Percentiles rank a stretch among this genome's conserved stretches.
Evolutionary conservation across 2,888 invertebrate species (phyloP).

Genomic region (Lissocephala sabroskyi): DNA sequence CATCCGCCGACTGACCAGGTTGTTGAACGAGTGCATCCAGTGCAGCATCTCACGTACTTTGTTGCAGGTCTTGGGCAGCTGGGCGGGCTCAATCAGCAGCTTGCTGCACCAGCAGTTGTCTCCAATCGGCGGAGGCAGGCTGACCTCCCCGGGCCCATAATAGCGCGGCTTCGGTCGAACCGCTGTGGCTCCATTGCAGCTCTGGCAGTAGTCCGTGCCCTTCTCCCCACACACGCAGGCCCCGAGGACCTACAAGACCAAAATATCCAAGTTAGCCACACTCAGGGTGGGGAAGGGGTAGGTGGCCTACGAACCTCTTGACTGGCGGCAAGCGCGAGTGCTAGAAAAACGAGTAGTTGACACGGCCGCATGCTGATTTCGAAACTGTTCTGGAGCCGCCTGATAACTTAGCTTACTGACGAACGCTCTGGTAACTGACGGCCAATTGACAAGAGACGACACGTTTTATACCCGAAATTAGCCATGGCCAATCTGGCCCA

Average conservation of each 20-base stretch:
- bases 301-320: conserved; percentile 28
- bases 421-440: conserved; percentile 30
- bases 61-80: conserved; percentile 58
- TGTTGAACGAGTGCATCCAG: conserved; percentile 57
- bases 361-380: conserved; percentile 41
- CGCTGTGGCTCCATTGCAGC: conserved; percentile 39
- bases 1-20: conserved; percentile 55
- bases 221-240: conserved; percentile 65
- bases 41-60: conserved; percentile 68
- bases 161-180: conserved; percentile 52
- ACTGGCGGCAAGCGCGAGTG: conserved; percentile 34
- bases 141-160: conserved; percentile 36
- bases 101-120: conserved; percentile 70
- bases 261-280: neutral
- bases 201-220: conserved; percentile 59
- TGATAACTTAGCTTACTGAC: neutral
- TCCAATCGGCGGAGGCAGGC: conserved; percentile 63
- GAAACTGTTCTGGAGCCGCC: conserved; percentile 8
- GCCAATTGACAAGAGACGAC: conserved; percentile 27
- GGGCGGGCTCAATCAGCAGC: conserved; percentile 69
- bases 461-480: conserved; percentile 42
- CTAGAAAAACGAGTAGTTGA: conserved; percentile 30
- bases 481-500: no score
- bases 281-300: neutral
- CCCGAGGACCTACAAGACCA: conserved; percentile 45